Percentiles rank a stretch among this genome's conserved stretches.
phyloP scores from a whole-genome alignment of 2,113 vertebrate species.

The Chamaea fasciata region DNA sequence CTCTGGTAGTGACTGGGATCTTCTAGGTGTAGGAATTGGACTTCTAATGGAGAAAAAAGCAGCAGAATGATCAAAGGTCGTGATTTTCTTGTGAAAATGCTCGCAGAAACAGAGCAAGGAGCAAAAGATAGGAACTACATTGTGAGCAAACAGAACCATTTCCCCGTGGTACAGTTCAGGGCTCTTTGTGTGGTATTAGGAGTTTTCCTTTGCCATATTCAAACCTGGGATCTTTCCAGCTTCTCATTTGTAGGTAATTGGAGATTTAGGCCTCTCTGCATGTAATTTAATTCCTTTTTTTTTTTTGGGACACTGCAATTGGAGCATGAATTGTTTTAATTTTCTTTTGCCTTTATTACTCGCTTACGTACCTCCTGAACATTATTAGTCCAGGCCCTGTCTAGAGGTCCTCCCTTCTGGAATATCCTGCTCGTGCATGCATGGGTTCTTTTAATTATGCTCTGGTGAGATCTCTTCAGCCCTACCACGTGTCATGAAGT shows the following conservation, averaged over 20 bases:
- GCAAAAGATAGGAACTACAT: not conserved
- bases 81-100: not conserved
- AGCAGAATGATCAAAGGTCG: not conserved
- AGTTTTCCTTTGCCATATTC: not conserved
- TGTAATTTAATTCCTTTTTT: not conserved
- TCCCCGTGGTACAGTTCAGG: not conserved
- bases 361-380: not conserved
- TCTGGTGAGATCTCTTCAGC: not conserved
- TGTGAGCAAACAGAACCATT: not conserved
- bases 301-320: not conserved
- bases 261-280: not conserved
- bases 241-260: slow-evolving; percentile 24
- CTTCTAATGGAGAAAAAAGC: not conserved
- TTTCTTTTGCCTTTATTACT: not conserved
- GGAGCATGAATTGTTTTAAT: not conserved
- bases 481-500: not conserved
- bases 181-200: not conserved
- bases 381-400: not conserved
- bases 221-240: not conserved
- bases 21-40: not conserved
- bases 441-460: not conserved
- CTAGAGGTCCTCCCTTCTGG: not conserved
- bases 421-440: not conserved
- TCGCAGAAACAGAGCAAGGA: not conserved
- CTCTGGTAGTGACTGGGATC: not conserved